Conservation (phyloP, 1,140 invertebrate species). For the Rhagoletis zephyria region DNA sequence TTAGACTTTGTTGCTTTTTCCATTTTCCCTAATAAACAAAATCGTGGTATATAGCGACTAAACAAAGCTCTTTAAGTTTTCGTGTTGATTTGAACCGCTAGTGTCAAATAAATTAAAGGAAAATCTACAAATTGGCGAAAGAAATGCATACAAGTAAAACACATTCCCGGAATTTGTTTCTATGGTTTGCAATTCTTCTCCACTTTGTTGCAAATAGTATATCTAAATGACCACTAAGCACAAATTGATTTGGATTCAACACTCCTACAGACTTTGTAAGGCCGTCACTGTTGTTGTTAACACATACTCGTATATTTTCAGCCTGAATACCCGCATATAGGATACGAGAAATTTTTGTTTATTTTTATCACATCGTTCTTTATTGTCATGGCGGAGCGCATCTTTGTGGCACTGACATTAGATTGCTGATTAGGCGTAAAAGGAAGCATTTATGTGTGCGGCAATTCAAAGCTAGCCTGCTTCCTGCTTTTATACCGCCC, state of each 20-base stretch:
- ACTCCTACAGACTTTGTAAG: background rate
- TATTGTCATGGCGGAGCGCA: constrained; percentile 7
- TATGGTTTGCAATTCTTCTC: too few species aligned
- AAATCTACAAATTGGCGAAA: too few species aligned
- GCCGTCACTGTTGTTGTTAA: background rate
- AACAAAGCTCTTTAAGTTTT: too few species aligned
- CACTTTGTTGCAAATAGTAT: too few species aligned
- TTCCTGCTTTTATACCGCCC: background rate
- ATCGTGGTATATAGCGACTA: too few species aligned
- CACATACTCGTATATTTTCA: background rate
- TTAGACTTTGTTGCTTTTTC: too few species aligned
- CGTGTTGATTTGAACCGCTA: too few species aligned
- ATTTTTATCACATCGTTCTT: background rate
- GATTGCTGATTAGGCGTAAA: constrained; percentile 33
- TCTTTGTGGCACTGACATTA: constrained; percentile 24
- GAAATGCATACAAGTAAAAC: too few species aligned
- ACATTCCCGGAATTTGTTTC: too few species aligned
- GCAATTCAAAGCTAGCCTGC: background rate
- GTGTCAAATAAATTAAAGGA: too few species aligned
- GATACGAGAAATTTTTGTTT: background rate
- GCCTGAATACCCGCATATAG: background rate
- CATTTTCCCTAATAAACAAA: too few species aligned
- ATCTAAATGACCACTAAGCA: background rate
- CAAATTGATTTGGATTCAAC: background rate
- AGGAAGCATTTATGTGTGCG: background rate